Evolutionary conservation across 2,888 invertebrate species (phyloP), one percentile per base, ranked within the genome.

Genomic region (Metellina segmentata): DNA sequence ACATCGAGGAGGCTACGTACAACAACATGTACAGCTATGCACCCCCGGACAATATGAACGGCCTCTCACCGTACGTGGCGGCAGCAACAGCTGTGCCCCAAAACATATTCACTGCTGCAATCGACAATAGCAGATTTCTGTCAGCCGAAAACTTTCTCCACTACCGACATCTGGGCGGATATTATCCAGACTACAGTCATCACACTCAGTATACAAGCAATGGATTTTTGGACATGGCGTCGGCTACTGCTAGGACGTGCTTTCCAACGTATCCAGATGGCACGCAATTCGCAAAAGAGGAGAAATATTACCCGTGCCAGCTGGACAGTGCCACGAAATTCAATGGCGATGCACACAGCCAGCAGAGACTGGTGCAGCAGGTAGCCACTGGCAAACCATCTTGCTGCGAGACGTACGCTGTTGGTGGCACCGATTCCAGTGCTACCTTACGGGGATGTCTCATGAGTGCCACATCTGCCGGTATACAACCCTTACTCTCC

Each of bases 71-170:
- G 51, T 96, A 96, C 94, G 96, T 97, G 95, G 93, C 93, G 34
- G 93, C 93, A 6, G 91, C 93, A 7, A 90, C 93, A 11, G 90
- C 93, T 13, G 93, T 93, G 89, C 93, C 93, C 6, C 93, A 93
- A 71, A 93, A 93, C 69, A 74, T 93, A 7, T 93, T 93, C 70
- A 92, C 92, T 0, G 93, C 93, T 19, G 93, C 93, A 48, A 93
- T 93, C 1, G 93, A 93, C 82, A 96, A 96, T 95, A 93, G 93
- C 9, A 95, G 97, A 95, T 97, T 98, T 95, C 95, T 98, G 94
- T 93, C 94, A 6, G 97, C 98, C 11, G 98, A 98, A 94, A 98
- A 98, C 94, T 98, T 98, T 96, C 97, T 97, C 94, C 98, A 98
- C 95, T 98, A 98, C 69, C 53, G 92, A 34, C 92, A 87, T 79